Conservation (phyloP, 2,888 invertebrate species). For the Pyrrhia umbra region DNA sequence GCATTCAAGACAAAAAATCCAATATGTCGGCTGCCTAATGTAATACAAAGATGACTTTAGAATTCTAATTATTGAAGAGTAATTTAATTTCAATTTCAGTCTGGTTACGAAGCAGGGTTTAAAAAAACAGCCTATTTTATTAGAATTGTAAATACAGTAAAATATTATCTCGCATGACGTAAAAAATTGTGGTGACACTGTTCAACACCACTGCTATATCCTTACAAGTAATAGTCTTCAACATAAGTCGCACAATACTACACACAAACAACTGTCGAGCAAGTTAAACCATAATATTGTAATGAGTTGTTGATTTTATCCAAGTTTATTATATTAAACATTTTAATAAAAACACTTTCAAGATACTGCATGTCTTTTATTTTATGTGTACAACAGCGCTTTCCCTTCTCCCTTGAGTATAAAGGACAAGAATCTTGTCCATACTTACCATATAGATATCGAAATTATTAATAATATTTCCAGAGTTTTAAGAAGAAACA, state of each 20-base stretch:
- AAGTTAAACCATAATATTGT: slow-evolving; percentile 20
- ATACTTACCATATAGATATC: too few relatives aligned
- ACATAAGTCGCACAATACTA: slow-evolving; percentile 47
- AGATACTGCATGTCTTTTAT: slow-evolving; percentile 17
- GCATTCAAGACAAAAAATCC: not conserved
- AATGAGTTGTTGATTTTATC: slow-evolving; percentile 39
- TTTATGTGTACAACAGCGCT: not conserved
- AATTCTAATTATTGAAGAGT: not conserved
- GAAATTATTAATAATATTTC: too few relatives aligned
- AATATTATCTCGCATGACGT: not conserved
- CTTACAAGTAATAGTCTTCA: slow-evolving; percentile 26
- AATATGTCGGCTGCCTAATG: not conserved
- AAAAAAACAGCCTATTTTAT: not conserved
- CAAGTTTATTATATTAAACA: slow-evolving; percentile 47
- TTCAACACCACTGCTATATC: slow-evolving; percentile 22
- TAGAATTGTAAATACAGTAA: not conserved
- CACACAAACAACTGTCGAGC: slow-evolving; percentile 32
- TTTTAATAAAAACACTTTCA: slow-evolving; percentile 62
- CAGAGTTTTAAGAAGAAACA: not conserved
- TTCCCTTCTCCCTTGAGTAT: too few relatives aligned
- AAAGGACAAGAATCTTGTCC: too few relatives aligned
- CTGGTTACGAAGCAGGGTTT: not conserved
- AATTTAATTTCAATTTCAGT: not conserved
- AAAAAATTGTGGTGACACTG: slow-evolving; percentile 2
- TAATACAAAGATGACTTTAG: not conserved